A percentile compares a stretch with the other conserved stretches of the same genome.
Evolutionary conservation across 2,888 invertebrate genomes (phyloP).

Genomic region (Bhutanitis thaidina): DNA sequence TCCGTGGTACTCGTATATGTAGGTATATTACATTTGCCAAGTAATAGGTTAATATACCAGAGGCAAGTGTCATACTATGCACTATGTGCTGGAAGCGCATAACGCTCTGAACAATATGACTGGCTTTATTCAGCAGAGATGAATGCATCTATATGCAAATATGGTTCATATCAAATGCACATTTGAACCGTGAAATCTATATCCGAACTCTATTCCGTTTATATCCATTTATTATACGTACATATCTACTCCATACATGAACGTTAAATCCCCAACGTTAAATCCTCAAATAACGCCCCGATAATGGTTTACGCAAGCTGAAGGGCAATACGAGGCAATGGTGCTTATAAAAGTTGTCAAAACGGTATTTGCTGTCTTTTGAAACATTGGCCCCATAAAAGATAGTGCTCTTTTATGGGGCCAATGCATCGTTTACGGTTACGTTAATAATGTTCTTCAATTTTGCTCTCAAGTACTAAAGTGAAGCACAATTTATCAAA

Average conservation of each 20-base stretch:
- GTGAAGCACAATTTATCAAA: too few species aligned
- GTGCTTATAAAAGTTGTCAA: neutral
- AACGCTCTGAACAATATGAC: slow-evolving; percentile 10
- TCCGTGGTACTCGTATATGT: too few species aligned
- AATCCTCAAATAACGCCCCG: neutral
- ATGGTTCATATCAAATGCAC: slow-evolving; percentile 15
- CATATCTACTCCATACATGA: neutral
- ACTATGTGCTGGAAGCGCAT: neutral
- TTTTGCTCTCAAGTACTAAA: too few species aligned
- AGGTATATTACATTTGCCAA: too few species aligned
- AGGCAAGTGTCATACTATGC: too few species aligned
- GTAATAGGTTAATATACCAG: too few species aligned
- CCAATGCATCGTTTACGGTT: too few species aligned
- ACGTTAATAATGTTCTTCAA: too few species aligned
- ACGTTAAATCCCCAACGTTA: neutral
- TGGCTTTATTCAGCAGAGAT: slow-evolving; percentile 13
- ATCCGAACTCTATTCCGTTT: slow-evolving; percentile 1
- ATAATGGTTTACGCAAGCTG: neutral
- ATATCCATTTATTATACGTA: neutral
- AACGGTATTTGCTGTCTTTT: neutral
- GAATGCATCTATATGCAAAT: slow-evolving; percentile 18
- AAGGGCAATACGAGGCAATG: neutral
- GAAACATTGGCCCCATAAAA: too few species aligned
- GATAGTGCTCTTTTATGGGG: too few species aligned
- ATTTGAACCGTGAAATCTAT: slow-evolving; percentile 11